phyloP scores from a whole-genome alignment of 2,888 invertebrate species.

The Dromius quadrimaculatus region DNA sequence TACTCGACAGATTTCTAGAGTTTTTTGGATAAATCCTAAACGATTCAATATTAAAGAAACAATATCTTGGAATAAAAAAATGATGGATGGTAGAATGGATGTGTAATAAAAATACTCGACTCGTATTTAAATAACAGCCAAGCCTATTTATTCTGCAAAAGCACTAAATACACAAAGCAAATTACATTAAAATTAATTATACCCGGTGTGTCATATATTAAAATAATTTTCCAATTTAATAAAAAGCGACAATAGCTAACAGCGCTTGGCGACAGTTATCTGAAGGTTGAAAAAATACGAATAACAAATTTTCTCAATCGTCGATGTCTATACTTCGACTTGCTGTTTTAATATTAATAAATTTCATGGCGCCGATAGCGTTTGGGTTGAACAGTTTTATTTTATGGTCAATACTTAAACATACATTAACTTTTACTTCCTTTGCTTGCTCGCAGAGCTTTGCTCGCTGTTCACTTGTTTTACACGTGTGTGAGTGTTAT shows the following conservation, averaged over 20 bases:
- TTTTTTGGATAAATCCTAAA: no score
- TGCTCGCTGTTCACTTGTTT: conserved; percentile 27
- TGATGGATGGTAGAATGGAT: no score
- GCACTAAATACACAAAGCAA: conserved; percentile 20
- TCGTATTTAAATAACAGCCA: neutral
- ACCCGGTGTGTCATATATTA: conserved; percentile 26
- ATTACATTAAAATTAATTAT: conserved; percentile 36
- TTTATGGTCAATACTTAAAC: conserved; percentile 44
- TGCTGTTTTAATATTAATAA: conserved; percentile 39
- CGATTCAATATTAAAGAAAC: no score
- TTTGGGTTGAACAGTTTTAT: conserved; percentile 43
- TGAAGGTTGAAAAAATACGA: conserved; percentile 41
- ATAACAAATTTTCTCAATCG: conserved; percentile 39
- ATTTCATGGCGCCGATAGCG: conserved; percentile 46
- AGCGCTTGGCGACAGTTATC: conserved; percentile 14
- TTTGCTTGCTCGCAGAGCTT: no score
- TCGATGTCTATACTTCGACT: conserved; percentile 6
- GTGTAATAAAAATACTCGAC: conserved; percentile 9
- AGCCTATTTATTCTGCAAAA: conserved; percentile 16
- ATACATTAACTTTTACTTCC: conserved; percentile 47
- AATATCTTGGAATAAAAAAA: no score
- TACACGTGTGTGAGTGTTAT: conserved; percentile 8
- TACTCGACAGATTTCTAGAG: no score
- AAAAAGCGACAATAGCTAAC: conserved; percentile 17
- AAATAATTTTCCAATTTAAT: conserved; percentile 35